A percentile compares a stretch with the other conserved stretches of the same genome.
phyloP scores from a whole-genome alignment of 2,113 vertebrate genomes.

The Glaucomys volans region DNA sequence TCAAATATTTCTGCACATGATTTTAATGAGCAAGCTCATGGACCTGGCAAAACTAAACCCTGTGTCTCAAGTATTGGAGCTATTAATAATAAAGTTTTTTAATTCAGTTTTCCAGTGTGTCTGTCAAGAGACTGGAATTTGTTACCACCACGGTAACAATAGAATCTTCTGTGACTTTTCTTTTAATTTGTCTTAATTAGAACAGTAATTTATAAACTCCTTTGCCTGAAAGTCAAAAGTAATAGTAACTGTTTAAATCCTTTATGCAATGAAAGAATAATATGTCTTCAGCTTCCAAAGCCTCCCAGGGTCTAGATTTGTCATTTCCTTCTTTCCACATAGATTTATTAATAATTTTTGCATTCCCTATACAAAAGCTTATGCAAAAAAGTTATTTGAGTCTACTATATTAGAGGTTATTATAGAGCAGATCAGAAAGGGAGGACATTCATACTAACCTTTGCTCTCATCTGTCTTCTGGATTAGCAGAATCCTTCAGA shows the following conservation, averaged over 20 bases:
- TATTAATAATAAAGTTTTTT: constrained; percentile 45
- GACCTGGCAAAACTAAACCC: not conserved
- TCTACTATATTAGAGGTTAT: not conserved
- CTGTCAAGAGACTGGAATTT: constrained; percentile 32
- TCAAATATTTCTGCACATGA: constrained; percentile 59
- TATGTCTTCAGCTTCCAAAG: not conserved
- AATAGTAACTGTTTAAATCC: not conserved
- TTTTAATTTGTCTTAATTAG: constrained; percentile 43
- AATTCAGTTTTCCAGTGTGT: not conserved
- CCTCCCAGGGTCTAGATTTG: not conserved
- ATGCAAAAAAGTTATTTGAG: not conserved
- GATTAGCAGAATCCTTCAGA: not conserved
- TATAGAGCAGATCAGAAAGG: not conserved
- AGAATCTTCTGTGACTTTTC: not conserved
- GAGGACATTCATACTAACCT: not conserved
- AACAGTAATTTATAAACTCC: constrained; percentile 3
- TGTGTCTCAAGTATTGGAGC: constrained; percentile 47
- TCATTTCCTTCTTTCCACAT: not conserved
- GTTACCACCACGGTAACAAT: constrained; percentile 28
- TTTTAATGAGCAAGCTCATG: constrained; percentile 63
- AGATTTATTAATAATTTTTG: not conserved
- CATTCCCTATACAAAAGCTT: not conserved
- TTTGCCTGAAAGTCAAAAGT: constrained; percentile 1
- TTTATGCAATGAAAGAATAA: not conserved
- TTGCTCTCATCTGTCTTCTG: not conserved